Evolutionary conservation across 1,140 invertebrate genomes (phyloP), one percentile per base, ranked within the genome.

Genomic region (Chironomus striatipennis): DNA sequence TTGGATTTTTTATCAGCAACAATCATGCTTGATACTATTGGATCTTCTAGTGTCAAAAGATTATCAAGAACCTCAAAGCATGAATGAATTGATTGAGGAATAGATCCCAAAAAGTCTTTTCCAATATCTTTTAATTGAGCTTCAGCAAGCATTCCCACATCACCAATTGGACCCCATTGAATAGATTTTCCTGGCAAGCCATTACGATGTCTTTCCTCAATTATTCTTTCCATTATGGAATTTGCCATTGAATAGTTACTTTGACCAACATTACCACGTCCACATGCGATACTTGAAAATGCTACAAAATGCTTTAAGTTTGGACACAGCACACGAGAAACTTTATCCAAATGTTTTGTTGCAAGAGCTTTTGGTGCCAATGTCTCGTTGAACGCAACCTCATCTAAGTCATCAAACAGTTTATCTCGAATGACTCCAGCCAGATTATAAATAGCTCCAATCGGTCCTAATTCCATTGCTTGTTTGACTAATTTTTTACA

Each of bases 11-110:
- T 92, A 78, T 93, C 90, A 2, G 90, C 92, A 0, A 91, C 87
- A 0, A 93, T 91, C 83, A 91, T 92, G 77, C 91, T 92, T 0
- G 91, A 88, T 2, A 95, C 89, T 42, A 95, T 87, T 7, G 88
- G 79, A 3, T 86, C 79, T 7, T 84, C 78, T 77, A 89, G 87
- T 73, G 85, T 86, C 9, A 96, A 80, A 81, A 96, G 90, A 42
- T 85, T 84, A 34, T 79, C 79, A 18, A 80, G 74, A 76, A 75
- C 72, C 17, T 74, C 47, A 7, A 73, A 17, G 12, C 73, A 73
- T 17, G 73, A 73, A n/a, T 5, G 17, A 73, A 73, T 73, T 15
- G 7, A 8, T 24, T 74, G 73, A 24, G 17, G 89, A 2, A 90
- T 77, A 7, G 88, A 88, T 43, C 88, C 89, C 65, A 86, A 86